Evolutionary conservation across 2,888 invertebrate species (phyloP).

Genomic region (Papilio gigon): DNA sequence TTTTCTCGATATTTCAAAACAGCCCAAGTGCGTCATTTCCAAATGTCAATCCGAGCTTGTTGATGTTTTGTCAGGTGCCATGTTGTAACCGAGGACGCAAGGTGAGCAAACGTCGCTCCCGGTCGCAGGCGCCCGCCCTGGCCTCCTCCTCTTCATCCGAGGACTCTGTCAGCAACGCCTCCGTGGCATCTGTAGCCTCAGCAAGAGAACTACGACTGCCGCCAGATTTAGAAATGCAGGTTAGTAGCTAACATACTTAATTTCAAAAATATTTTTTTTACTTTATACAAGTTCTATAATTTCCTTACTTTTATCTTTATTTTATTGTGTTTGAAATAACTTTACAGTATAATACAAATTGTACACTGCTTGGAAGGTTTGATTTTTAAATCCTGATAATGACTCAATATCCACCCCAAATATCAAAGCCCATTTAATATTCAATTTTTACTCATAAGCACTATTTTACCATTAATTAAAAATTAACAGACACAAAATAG

Average conservation of each 20-base stretch:
- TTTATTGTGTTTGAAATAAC: not conserved
- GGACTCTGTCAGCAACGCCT: slow-evolving; percentile 74
- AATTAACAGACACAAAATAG: not conserved
- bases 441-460: not conserved
- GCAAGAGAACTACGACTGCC: slow-evolving; percentile 67
- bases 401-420: not conserved
- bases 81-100: slow-evolving; percentile 69
- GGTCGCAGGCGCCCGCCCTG: slow-evolving; percentile 74
- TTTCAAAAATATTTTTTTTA: slow-evolving; percentile 4
- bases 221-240: slow-evolving; percentile 76
- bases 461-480: too few relatives aligned
- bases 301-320: not conserved
- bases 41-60: not conserved
- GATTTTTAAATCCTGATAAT: not conserved
- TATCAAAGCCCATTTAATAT: not conserved
- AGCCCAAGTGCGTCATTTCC: not conserved
- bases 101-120: slow-evolving; percentile 68
- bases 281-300: not conserved
- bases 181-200: slow-evolving; percentile 74
- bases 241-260: slow-evolving; percentile 43
- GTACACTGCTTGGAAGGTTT: not conserved
- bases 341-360: not conserved
- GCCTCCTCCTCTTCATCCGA: slow-evolving; percentile 72
- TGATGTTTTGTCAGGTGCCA: slow-evolving; percentile 47
- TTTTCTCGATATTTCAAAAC: not conserved